Evolutionary conservation across 2,113 vertebrate genomes (phyloP).

Genomic region (Lasiurus cinereus): DNA sequence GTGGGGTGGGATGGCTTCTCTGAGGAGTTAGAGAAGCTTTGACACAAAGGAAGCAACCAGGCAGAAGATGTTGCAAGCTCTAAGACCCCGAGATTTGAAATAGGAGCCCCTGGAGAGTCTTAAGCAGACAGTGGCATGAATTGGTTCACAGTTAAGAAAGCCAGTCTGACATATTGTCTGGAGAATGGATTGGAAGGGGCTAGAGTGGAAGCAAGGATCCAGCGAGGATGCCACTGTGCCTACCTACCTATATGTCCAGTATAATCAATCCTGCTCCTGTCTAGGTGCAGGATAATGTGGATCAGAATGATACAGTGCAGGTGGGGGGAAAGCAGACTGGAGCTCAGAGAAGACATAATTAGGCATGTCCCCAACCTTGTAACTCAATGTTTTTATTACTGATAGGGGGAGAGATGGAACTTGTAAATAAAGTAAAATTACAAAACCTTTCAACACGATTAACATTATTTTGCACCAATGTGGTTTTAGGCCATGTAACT

Average conservation of each 20-base stretch:
- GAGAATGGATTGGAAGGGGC: background rate
- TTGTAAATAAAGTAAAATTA: slow-evolving; percentile 28
- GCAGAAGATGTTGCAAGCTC: background rate
- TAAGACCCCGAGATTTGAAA: background rate
- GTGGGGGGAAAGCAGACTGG: background rate
- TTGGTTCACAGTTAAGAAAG: background rate
- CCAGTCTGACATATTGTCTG: background rate
- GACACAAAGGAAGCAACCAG: background rate
- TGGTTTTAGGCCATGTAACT: slow-evolving; percentile 25
- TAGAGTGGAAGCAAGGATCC: background rate
- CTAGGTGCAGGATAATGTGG: background rate
- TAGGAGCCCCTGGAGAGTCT: background rate
- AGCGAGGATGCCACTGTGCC: background rate
- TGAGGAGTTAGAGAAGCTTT: background rate
- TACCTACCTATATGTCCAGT: too few relatives aligned
- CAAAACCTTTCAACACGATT: background rate
- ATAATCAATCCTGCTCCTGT: too few relatives aligned
- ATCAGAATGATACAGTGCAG: background rate
- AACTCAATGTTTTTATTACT: background rate
- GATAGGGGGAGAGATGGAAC: background rate
- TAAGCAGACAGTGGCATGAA: background rate
- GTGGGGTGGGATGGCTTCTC: background rate
- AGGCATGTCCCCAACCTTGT: background rate
- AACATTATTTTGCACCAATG: background rate
- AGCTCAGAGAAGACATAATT: background rate